Percentiles rank a stretch among this genome's conserved stretches.
Conservation (phyloP, 2,113 vertebrate genomes). For the Melanerpes aurifrons region DNA sequence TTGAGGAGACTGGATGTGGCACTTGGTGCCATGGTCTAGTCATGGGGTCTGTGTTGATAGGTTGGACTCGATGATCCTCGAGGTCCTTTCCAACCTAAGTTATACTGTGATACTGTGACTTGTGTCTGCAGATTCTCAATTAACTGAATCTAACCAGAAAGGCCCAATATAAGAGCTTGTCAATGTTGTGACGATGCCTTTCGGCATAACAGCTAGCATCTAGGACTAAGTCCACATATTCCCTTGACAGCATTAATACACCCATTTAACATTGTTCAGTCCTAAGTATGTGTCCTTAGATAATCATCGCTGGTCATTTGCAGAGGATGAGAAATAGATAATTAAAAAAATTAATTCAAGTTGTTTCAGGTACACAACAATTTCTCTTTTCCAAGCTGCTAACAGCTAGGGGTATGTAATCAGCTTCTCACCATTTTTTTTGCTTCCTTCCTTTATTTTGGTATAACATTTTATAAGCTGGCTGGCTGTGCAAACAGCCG, state of each 20-base stretch:
- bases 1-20: background rate
- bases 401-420: background rate
- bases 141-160: background rate
- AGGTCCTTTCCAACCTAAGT: no score
- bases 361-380: background rate
- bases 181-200: background rate
- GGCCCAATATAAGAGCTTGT: background rate
- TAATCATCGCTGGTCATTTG: background rate
- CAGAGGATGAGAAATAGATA: background rate
- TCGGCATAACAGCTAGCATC: background rate
- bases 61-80: no score
- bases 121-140: background rate
- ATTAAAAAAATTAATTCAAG: background rate
- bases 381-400: background rate
- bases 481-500: background rate
- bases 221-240: background rate
- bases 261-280: background rate
- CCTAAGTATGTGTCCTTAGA: background rate
- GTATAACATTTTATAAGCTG: background rate
- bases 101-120: background rate
- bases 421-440: background rate
- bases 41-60: no score
- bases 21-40: no score
- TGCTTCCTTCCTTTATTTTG: background rate
- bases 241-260: background rate